These are phyloP conservation scores for Andrena fulva DNA, from an alignment of 2,888 invertebrate species.

Conservation along the genomic window DNA sequence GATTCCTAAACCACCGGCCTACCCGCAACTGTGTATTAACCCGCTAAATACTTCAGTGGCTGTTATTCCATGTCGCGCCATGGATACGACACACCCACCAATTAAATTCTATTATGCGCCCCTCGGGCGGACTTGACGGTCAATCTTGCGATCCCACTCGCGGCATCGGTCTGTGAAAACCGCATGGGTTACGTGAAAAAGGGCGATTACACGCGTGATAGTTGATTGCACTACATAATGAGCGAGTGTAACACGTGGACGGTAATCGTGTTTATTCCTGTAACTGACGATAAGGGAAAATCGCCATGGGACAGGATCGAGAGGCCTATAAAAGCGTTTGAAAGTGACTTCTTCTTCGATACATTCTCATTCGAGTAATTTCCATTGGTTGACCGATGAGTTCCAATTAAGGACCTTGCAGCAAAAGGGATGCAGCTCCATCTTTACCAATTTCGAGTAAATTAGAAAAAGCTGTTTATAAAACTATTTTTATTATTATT, in stretches of 20 bases:
- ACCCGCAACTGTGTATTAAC: constrained; percentile 67
- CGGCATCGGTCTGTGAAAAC: background rate
- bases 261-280: background rate
- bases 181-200: background rate
- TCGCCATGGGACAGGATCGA: no score
- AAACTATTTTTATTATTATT: no score
- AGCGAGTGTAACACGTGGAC: background rate
- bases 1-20: constrained; percentile 60
- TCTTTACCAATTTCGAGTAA: no score
- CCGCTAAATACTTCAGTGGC: constrained; percentile 62
- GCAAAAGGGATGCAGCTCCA: no score
- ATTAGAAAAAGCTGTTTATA: no score
- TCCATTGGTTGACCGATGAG: no score
- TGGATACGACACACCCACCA: constrained; percentile 40
- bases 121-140: constrained; percentile 43
- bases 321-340: background rate
- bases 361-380: no score
- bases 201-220: background rate
- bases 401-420: no score
- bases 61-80: constrained; percentile 55
- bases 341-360: background rate
- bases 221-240: no score
- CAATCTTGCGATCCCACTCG: constrained; percentile 32
- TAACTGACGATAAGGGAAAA: background rate
- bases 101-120: constrained; percentile 49